Evolutionary conservation across 64 coral and sea anemone species (phyloP), one percentile per base, ranked within the genome.

Genomic region (Stylophora pistillata): DNA sequence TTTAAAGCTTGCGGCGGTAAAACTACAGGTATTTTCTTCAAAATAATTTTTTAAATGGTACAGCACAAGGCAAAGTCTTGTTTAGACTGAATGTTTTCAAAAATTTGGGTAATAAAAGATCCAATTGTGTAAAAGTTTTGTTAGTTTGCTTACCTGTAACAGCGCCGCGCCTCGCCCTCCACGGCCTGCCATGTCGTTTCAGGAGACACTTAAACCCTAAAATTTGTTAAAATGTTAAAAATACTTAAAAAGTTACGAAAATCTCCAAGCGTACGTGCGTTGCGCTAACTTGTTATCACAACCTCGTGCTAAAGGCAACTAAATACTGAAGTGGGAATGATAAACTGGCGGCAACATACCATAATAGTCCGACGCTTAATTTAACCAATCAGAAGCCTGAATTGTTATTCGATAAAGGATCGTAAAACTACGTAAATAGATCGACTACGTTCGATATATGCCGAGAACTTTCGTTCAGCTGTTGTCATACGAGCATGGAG

Each of bases 131-230:
- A 56, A n/a, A 66, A 27, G 15, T 14, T 47, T 37, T 2, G 65
- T 11, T 28, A 30, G 47, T 55, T 55, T 41, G 58, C 71, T 63
- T 94, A 98, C 95, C 95, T 98, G 92, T 72, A 98, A 78, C 33
- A 98, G 86, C 12, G 92, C 92, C 1, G 95, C 92, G 55, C 95
- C 95, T 61, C 95, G 92, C 57, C 95, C 95, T 31, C 95, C 95
- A 41, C 95, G 86, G 55, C 95, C 95, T 20, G 95, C 92, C 95
- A 98, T 98, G 47, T 26, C 32, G 66, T 86, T 62, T 31, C 30
- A 85, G 26, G 0, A 84, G 32, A 37, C 33, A 23, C 18, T 91
- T 88, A 66, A 70, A 57, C 60, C 32, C 88, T 74, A 75, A 59
- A 71, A 78, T 30, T 23, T 27, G 21, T 63, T 91, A 53, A 72